These are phyloP conservation scores for Pipistrellus nathusii DNA, from an alignment of 2,797 vertebrate species.

Conservation along the genomic window DNA sequence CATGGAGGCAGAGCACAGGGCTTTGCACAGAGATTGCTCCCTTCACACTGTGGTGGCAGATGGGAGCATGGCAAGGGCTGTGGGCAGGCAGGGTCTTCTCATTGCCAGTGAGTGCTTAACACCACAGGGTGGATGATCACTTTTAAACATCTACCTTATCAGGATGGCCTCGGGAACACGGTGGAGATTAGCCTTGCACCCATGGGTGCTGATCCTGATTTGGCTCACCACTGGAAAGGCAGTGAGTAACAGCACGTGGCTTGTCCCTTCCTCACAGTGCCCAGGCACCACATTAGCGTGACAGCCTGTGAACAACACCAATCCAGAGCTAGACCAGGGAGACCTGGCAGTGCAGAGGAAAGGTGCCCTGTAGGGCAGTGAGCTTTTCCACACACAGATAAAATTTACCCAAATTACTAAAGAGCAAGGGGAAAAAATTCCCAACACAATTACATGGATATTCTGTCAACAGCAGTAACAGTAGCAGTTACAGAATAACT, in stretches of 20 bases:
- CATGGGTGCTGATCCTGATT: constrained; percentile 21
- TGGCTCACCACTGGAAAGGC: neutral
- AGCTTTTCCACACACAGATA: constrained; percentile 49
- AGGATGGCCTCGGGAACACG: constrained; percentile 34
- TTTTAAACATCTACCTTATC: constrained; percentile 22
- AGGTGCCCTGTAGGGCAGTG: neutral
- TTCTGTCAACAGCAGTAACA: constrained; percentile 82
- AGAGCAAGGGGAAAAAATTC: constrained; percentile 59
- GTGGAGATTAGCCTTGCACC: constrained; percentile 7
- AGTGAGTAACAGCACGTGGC: no score
- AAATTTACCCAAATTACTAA: constrained; percentile 76
- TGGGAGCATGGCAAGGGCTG: constrained; percentile 49
- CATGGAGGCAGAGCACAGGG: neutral
- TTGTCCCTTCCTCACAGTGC: neutral
- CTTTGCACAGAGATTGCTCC: neutral
- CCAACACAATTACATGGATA: constrained; percentile 68
- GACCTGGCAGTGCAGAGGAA: neutral
- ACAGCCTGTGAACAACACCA: neutral
- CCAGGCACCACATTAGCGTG: neutral
- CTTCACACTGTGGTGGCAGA: constrained; percentile 11
- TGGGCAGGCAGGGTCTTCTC: constrained; percentile 14
- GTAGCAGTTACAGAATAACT: constrained; percentile 85
- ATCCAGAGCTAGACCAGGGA: neutral
- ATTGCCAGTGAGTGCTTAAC: neutral
- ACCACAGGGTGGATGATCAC: neutral